Percentiles rank a stretch among this genome's conserved stretches.
Conservation (phyloP, 2,888 invertebrate genomes). For the Melanchra persicariae region DNA sequence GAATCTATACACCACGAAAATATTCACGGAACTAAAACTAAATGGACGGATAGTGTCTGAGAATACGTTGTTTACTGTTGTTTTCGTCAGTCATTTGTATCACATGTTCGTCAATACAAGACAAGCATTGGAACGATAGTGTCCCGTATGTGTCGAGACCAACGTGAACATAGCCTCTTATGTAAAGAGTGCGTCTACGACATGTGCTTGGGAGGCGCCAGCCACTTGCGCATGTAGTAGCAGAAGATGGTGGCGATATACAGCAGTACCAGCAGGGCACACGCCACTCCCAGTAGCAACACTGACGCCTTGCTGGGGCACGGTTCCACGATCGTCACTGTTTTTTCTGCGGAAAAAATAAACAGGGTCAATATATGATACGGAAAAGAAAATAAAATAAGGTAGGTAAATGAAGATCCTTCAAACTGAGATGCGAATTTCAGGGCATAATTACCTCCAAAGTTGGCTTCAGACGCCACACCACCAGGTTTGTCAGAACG, state of each 20-base stretch:
- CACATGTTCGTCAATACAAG: slow-evolving; percentile 81
- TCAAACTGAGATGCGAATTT: neutral
- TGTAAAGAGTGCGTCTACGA: slow-evolving; percentile 73
- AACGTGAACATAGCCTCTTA: slow-evolving; percentile 59
- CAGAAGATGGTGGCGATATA: slow-evolving; percentile 98
- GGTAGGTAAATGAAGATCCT: neutral
- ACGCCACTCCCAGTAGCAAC: slow-evolving; percentile 97
- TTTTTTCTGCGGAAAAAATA: slow-evolving; percentile 93
- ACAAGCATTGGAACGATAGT: slow-evolving; percentile 65
- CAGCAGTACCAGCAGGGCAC: slow-evolving; percentile 96
- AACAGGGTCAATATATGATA: neutral
- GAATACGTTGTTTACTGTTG: slow-evolving; percentile 66
- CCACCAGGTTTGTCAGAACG: slow-evolving; percentile 93
- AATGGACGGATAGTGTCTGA: slow-evolving; percentile 75
- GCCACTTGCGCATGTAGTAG: slow-evolving; percentile 98
- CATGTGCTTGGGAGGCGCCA: slow-evolving; percentile 95
- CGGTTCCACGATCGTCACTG: slow-evolving; percentile 96
- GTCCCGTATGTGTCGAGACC: slow-evolving; percentile 59
- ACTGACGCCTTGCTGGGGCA: slow-evolving; percentile 98
- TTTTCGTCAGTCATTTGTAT: slow-evolving; percentile 86
- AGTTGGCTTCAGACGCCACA: slow-evolving; percentile 91
- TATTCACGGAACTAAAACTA: slow-evolving; percentile 70
- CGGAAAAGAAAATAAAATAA: neutral
- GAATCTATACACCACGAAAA: slow-evolving; percentile 74
- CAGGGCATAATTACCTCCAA: slow-evolving; percentile 90